These are phyloP conservation scores for Macrochelys suwanniensis DNA, from an alignment of 2,797 vertebrate genomes.

Conservation along the genomic window DNA sequence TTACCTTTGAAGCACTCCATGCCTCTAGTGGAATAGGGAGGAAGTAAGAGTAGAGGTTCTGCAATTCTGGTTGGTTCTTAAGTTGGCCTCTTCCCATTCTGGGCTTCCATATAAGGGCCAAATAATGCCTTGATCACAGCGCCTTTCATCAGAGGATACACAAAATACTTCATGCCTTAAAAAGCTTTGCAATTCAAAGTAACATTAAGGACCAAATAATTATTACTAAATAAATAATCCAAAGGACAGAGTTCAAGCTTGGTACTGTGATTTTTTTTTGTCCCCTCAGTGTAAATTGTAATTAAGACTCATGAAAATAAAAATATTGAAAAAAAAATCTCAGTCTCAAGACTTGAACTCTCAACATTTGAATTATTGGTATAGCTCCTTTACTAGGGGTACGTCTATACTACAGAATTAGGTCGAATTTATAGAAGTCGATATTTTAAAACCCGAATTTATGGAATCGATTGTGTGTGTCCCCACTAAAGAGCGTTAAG, in stretches of 20 bases:
- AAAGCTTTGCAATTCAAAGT: too few relatives aligned
- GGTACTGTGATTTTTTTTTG: too few relatives aligned
- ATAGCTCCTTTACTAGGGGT: background rate
- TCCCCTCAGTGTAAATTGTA: background rate
- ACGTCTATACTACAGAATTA: too few relatives aligned
- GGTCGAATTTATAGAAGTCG: too few relatives aligned
- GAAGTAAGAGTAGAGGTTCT: background rate
- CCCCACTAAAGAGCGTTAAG: too few relatives aligned
- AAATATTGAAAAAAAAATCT: background rate
- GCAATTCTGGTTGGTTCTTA: background rate
- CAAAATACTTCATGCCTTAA: background rate
- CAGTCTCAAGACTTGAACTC: background rate
- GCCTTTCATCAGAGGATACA: background rate
- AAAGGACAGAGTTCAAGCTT: too few relatives aligned
- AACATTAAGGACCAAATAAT: too few relatives aligned
- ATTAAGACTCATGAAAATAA: background rate
- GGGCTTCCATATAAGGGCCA: background rate
- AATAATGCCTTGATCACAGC: background rate
- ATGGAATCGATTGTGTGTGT: too few relatives aligned
- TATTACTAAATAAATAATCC: too few relatives aligned
- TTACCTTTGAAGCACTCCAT: background rate
- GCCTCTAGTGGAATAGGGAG: background rate
- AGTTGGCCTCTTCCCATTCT: background rate
- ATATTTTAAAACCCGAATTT: too few relatives aligned
- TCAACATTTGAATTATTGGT: background rate